Evolutionary conservation across 2,888 invertebrate species (phyloP).

Genomic region (Rhagonycha fulva): DNA sequence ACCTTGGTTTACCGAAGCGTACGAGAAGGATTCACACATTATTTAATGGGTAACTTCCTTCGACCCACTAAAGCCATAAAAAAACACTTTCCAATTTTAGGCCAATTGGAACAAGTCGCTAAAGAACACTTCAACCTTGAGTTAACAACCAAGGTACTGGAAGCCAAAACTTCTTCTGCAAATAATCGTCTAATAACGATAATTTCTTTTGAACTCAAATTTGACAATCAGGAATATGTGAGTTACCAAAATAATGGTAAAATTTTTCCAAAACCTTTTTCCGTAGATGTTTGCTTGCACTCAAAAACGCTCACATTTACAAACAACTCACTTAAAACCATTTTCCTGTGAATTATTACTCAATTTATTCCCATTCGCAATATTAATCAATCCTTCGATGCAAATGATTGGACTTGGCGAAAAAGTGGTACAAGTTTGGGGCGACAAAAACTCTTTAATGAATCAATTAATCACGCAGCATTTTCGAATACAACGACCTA

Average conservation of each 20-base stretch:
- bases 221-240: conserved; percentile 84
- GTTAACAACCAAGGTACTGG: conserved; percentile 73
- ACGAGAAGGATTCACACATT: conserved; percentile 80
- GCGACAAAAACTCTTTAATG: conserved; percentile 59
- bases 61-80: not conserved
- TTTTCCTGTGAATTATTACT: conserved; percentile 75
- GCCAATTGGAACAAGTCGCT: conserved; percentile 87
- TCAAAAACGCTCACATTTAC: conserved; percentile 44
- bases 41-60: conserved; percentile 73
- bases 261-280: conserved; percentile 12
- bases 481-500: conserved; percentile 80
- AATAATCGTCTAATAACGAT: conserved; percentile 59
- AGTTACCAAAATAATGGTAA: conserved; percentile 35
- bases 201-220: conserved; percentile 77
- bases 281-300: conserved; percentile 46
- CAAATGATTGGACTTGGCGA: conserved; percentile 78
- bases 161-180: conserved; percentile 60
- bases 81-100: conserved; percentile 51
- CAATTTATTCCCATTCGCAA: conserved; percentile 85
- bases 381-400: conserved; percentile 78
- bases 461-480: conserved; percentile 70
- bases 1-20: conserved; percentile 84
- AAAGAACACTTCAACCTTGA: conserved; percentile 77
- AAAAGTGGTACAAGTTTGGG: conserved; percentile 72
- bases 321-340: conserved; percentile 57